Conservation (phyloP, 2,888 invertebrate species). For the Nemotelus nigrinus region DNA sequence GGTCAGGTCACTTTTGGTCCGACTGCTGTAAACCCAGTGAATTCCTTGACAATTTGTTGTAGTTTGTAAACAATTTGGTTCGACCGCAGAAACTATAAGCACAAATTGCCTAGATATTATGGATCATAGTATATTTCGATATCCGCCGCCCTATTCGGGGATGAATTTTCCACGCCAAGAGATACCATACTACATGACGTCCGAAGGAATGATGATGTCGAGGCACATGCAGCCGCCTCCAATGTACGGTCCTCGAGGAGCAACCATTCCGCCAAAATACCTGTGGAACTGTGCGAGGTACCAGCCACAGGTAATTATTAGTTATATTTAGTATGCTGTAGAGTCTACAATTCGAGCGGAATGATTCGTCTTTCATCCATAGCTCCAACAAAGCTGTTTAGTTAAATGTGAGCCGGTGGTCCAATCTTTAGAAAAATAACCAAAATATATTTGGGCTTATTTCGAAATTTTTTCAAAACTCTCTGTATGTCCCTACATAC, state of each 20-base stretch:
- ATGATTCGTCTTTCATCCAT: too few relatives aligned
- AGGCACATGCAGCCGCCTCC: slow-evolving; percentile 62
- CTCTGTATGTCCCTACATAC: too few relatives aligned
- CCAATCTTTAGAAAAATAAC: too few relatives aligned
- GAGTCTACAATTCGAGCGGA: not conserved
- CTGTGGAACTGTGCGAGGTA: slow-evolving; percentile 48
- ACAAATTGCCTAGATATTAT: not conserved
- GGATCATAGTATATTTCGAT: slow-evolving; percentile 17
- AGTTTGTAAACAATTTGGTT: slow-evolving; percentile 9
- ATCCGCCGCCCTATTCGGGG: slow-evolving; percentile 21
- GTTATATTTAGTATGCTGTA: not conserved
- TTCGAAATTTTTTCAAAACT: too few relatives aligned
- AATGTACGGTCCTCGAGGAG: slow-evolving; percentile 63
- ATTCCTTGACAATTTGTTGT: not conserved
- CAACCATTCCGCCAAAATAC: slow-evolving; percentile 61
- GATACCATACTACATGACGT: slow-evolving; percentile 58
- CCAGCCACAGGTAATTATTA: not conserved
- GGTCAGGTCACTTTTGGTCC: too few relatives aligned
- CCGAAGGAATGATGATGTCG: slow-evolving; percentile 62
- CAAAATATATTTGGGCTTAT: too few relatives aligned
- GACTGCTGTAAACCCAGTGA: too few relatives aligned
- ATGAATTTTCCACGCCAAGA: slow-evolving; percentile 17
- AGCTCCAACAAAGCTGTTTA: too few relatives aligned
- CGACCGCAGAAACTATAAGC: not conserved
- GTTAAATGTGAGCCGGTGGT: too few relatives aligned